Evolutionary conservation across 2,797 vertebrate species (phyloP).

Genomic region (Amniataba percoides): DNA sequence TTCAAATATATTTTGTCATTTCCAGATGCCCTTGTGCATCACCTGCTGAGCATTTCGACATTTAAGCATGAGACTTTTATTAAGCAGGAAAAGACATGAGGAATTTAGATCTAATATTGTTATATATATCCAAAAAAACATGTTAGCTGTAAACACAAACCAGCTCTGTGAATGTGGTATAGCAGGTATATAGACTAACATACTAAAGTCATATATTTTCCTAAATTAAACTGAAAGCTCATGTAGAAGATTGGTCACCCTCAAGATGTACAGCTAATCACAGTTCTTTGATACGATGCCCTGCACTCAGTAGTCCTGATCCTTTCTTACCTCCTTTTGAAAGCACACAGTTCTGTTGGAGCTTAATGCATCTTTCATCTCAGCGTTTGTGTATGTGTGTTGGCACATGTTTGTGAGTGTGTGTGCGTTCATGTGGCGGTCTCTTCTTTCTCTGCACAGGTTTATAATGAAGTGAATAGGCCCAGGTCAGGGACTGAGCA

Average conservation of each 20-base stretch:
- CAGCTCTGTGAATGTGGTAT: background rate
- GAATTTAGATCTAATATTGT: constrained; percentile 1
- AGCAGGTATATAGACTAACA: background rate
- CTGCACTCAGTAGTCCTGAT: constrained; percentile 2
- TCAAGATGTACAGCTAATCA: constrained; percentile 14
- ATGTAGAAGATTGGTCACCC: background rate
- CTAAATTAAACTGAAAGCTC: background rate
- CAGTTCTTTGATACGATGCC: constrained; percentile 26
- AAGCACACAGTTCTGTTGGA: constrained; percentile 15
- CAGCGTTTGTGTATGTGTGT: constrained; percentile 41
- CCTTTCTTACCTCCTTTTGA: constrained; percentile 22
- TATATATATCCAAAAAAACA: background rate
- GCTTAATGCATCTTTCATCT: constrained; percentile 48
- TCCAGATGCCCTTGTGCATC: constrained; percentile 52
- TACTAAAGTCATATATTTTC: background rate
- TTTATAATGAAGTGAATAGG: constrained; percentile 89
- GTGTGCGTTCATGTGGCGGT: constrained; percentile 68
- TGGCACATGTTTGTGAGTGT: constrained; percentile 32
- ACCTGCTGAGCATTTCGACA: constrained; percentile 37
- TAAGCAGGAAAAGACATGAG: constrained; percentile 9
- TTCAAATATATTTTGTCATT: constrained; percentile 69
- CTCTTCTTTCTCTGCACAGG: constrained; percentile 82
- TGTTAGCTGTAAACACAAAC: constrained; percentile 19
- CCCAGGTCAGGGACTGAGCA: constrained; percentile 85
- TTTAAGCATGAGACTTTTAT: constrained; percentile 14